Conservation (phyloP, 2,888 invertebrate species). For the Heteromurus nitidus region DNA sequence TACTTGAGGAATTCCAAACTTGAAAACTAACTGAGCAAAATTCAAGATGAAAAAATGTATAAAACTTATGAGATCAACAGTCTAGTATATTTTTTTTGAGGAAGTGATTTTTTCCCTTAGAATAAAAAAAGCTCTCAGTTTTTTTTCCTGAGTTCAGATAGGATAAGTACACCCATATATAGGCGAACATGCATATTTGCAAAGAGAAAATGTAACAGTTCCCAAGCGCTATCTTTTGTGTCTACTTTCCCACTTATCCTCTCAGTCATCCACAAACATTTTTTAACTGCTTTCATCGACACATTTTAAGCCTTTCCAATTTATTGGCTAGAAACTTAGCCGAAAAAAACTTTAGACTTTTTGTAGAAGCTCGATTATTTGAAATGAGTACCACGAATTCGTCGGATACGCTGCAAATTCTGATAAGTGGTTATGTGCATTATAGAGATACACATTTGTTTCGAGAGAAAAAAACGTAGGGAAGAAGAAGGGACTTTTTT, state of each 20-base stretch:
- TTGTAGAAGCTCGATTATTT: background rate
- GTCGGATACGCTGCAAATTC: background rate
- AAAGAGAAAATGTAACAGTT: no score
- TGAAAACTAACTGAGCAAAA: background rate
- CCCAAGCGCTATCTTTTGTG: no score
- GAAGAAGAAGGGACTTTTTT: background rate
- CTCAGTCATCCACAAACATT: background rate
- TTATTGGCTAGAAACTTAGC: background rate
- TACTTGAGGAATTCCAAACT: background rate
- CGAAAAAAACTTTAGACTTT: background rate
- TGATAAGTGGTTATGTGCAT: background rate
- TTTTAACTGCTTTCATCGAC: conserved; percentile 10
- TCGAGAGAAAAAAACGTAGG: background rate
- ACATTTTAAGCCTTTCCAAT: conserved; percentile 26
- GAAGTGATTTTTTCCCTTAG: no score
- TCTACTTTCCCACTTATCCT: conserved; percentile 1
- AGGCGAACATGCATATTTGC: no score
- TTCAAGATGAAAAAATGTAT: background rate
- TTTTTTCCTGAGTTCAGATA: no score
- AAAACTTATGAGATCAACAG: no score
- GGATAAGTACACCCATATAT: no score
- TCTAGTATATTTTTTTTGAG: no score
- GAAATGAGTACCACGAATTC: background rate
- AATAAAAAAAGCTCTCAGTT: no score
- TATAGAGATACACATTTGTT: no score